Evolutionary conservation across 2,113 vertebrate genomes (phyloP).

Genomic region (Edolisoma coerulescens): DNA sequence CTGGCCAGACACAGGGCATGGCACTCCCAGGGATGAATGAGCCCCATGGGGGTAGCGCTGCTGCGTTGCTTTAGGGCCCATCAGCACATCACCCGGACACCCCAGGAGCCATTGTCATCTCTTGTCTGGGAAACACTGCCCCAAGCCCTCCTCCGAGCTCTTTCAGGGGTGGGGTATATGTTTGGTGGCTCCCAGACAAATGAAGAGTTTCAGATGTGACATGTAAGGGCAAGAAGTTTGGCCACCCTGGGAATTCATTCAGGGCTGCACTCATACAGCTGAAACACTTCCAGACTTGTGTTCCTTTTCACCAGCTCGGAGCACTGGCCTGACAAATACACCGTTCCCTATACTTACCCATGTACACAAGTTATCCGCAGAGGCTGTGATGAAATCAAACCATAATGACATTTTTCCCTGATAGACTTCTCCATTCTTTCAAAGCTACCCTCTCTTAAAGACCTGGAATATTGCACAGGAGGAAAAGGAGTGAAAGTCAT

Average conservation of each 20-base stretch:
- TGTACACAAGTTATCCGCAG: not conserved
- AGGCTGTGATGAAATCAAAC: not conserved
- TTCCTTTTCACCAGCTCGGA: not conserved
- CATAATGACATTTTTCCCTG: not conserved
- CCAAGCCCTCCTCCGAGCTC: accelerated
- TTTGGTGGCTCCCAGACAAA: not conserved
- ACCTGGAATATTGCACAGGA: conserved; percentile 7
- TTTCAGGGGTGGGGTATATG: not conserved
- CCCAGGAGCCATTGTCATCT: not conserved
- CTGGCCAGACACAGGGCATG: not conserved
- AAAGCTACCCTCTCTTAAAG: not conserved
- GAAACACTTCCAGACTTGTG: not conserved
- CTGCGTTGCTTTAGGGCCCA: not conserved
- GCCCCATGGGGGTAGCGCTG: not conserved
- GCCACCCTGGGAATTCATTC: not conserved
- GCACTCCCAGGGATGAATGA: not conserved
- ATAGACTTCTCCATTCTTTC: not conserved
- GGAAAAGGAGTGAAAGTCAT: conserved; percentile 22
- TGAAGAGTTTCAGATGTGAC: not conserved
- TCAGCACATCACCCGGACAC: not conserved
- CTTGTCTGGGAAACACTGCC: not conserved
- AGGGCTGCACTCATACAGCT: not conserved
- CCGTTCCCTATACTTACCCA: not conserved
- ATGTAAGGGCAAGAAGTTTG: not conserved
- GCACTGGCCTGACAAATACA: not conserved